A percentile compares a stretch with the other conserved stretches of the same genome.
phyloP scores from a whole-genome alignment of 2,888 invertebrate genomes.

The Fragum sueziense region DNA sequence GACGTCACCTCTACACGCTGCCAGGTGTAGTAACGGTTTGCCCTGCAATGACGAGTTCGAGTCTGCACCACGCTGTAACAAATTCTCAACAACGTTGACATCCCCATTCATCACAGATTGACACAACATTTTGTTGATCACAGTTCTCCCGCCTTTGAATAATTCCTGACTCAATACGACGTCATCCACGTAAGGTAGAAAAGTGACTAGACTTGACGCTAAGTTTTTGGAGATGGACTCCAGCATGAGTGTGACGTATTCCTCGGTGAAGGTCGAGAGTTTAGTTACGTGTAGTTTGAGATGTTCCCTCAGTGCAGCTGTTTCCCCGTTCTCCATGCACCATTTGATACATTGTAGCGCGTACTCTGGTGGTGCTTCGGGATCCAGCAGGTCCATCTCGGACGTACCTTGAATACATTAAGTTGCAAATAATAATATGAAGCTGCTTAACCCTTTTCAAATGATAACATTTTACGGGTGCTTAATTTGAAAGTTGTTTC shows the following conservation, averaged over 20 bases:
- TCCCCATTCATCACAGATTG: constrained; percentile 50
- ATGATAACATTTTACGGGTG: neutral
- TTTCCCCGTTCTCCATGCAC: constrained; percentile 48
- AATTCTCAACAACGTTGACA: constrained; percentile 26
- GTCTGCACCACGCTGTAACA: constrained; percentile 51
- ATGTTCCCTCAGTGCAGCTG: constrained; percentile 38
- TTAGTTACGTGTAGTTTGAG: constrained; percentile 49
- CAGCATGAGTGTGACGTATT: constrained; percentile 42
- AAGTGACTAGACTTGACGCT: constrained; percentile 20
- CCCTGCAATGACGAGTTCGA: constrained; percentile 51
- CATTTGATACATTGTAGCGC: constrained; percentile 55
- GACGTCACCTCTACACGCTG: constrained; percentile 45
- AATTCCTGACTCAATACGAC: constrained; percentile 18
- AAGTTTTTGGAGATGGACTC: constrained; percentile 31
- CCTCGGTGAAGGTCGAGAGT: constrained; percentile 30
- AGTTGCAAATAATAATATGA: neutral
- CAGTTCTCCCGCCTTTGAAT: constrained; percentile 37
- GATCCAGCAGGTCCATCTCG: constrained; percentile 57
- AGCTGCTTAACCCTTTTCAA: neutral
- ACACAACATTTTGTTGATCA: constrained; percentile 58
- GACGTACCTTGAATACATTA: neutral
- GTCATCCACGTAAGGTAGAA: constrained; percentile 52
- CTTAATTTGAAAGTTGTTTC: neutral
- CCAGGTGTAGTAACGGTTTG: constrained; percentile 58
- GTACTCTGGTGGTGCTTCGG: constrained; percentile 48